phyloP scores from a whole-genome alignment of 1,140 invertebrate species.

The Platorchestia sp. region DNA sequence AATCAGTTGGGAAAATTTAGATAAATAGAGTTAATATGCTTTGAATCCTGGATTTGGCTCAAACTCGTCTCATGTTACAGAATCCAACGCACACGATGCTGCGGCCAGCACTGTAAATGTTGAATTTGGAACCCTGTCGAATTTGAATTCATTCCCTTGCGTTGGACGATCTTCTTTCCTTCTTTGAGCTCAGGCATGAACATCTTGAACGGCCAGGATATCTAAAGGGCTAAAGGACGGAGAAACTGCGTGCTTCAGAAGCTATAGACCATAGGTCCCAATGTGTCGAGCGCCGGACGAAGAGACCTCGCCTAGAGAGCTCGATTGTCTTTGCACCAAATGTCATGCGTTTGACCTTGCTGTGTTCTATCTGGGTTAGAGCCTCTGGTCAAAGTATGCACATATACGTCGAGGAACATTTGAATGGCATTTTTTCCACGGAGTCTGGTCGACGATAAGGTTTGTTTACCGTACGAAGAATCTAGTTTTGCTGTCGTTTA shows the following conservation, averaged over 20 bases:
- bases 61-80: not conserved
- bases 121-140: not conserved
- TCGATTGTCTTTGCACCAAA: constrained; percentile 34
- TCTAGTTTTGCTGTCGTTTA: not conserved
- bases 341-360: constrained; percentile 30
- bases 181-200: not conserved
- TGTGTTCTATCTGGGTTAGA: constrained; percentile 31
- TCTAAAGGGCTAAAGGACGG: not conserved
- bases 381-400: constrained; percentile 34
- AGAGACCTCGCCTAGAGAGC: not conserved
- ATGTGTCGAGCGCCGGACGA: not conserved
- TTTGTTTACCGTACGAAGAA: not conserved
- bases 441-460: constrained; percentile 3
- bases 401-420: constrained; percentile 23
- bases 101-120: not conserved
- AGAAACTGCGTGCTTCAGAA: not conserved
- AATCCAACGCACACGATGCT: not conserved
- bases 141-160: not conserved
- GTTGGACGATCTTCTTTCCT: not conserved
- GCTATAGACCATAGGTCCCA: not conserved
- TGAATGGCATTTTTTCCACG: constrained; percentile 33
- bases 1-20: too few species aligned
- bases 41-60: not conserved
- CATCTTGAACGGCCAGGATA: not conserved
- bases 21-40: not conserved